A percentile compares a stretch with the other conserved stretches of the same genome.
Conservation (phyloP, 1,140 invertebrate species). For the Hyles vespertilio region DNA sequence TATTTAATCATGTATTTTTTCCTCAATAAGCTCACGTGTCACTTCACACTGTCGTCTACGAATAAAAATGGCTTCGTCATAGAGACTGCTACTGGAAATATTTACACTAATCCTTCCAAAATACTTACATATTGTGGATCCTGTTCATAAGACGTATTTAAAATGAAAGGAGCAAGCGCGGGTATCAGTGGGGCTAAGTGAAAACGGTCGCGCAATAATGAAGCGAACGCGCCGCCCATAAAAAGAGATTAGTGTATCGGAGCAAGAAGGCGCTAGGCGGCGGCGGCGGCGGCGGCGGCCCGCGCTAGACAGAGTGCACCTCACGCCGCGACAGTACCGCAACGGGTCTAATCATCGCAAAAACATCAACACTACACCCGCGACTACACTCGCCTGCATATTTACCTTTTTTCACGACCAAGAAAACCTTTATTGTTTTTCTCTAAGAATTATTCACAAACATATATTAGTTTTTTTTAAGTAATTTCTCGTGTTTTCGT, state of each 20-base stretch:
- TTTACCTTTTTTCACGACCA: neutral
- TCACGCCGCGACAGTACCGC: neutral
- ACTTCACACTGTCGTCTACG: too few species aligned
- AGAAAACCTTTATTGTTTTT: neutral
- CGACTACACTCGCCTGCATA: neutral
- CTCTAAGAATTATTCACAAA: too few species aligned
- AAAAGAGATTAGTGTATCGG: conserved; percentile 47
- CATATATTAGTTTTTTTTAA: too few species aligned
- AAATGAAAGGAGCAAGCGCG: too few species aligned
- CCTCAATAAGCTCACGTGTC: too few species aligned
- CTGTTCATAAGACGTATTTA: too few species aligned
- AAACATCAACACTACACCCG: neutral
- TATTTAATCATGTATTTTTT: conserved; percentile 7
- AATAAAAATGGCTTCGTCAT: too few species aligned
- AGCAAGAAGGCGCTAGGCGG: conserved; percentile 38
- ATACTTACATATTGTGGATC: too few species aligned
- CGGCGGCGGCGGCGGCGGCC: conserved; percentile 5
- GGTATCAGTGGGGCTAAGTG: too few species aligned
- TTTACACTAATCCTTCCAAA: too few species aligned
- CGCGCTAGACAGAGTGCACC: conserved; percentile 29
- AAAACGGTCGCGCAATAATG: conserved; percentile 27
- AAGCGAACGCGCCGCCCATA: conserved; percentile 53
- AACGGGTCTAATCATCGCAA: neutral
- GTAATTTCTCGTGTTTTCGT: too few species aligned
- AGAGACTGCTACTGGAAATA: too few species aligned